Conservation (phyloP, 2,113 vertebrate genomes). For the Lepisosteus oculatus region DNA sequence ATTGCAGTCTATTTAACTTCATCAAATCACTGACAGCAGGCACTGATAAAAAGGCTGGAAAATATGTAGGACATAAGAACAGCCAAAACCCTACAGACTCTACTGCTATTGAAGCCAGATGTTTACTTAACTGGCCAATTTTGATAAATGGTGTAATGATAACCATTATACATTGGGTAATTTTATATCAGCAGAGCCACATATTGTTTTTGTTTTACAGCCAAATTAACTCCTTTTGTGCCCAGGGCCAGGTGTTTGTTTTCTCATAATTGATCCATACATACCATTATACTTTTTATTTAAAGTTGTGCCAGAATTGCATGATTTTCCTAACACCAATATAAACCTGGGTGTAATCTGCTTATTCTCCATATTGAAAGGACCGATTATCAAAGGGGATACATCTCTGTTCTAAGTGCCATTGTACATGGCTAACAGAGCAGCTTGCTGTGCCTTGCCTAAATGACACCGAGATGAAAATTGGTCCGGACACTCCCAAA, state of each 20-base stretch:
- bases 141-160: slow-evolving; percentile 70
- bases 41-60: slow-evolving; percentile 66
- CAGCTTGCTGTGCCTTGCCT: slow-evolving; percentile 32
- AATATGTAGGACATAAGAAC: slow-evolving; percentile 65
- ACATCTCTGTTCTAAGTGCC: slow-evolving; percentile 22
- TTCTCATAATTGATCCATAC: slow-evolving; percentile 34
- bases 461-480: slow-evolving; percentile 1
- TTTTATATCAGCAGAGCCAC: slow-evolving; percentile 61
- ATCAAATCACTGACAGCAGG: slow-evolving; percentile 72
- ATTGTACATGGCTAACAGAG: not conserved
- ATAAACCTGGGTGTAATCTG: slow-evolving; percentile 19
- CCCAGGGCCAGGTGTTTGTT: slow-evolving; percentile 56
- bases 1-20: slow-evolving; percentile 71
- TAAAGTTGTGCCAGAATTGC: slow-evolving; percentile 35
- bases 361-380: slow-evolving; percentile 14
- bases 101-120: slow-evolving; percentile 75
- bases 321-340: not conserved
- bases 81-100: slow-evolving; percentile 64
- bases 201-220: slow-evolving; percentile 56
- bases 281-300: slow-evolving; percentile 6
- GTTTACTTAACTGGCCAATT: slow-evolving; percentile 71
- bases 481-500: not conserved
- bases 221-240: slow-evolving; percentile 54
- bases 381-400: slow-evolving; percentile 24
- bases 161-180: slow-evolving; percentile 62